phyloP scores from a whole-genome alignment of 2,888 invertebrate species.

The Acleris holmiana region DNA sequence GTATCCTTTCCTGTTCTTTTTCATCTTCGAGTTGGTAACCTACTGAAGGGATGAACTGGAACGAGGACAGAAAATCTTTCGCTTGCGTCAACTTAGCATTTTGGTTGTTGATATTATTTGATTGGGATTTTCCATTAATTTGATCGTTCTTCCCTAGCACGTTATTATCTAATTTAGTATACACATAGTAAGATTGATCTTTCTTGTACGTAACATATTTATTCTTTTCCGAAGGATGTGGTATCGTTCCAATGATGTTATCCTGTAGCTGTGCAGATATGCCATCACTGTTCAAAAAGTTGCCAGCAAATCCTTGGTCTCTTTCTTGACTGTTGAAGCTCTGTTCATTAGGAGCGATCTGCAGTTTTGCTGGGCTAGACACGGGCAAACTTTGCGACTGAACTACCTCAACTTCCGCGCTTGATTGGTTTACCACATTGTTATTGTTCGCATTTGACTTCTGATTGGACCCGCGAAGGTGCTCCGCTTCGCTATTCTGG shows the following conservation, averaged over 20 bases:
- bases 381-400: constrained; percentile 57
- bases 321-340: constrained; percentile 58
- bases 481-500: constrained; percentile 44
- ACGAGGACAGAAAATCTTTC: constrained; percentile 52
- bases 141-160: constrained; percentile 44
- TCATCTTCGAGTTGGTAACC: constrained; percentile 68
- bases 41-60: constrained; percentile 70
- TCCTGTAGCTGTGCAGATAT: constrained; percentile 74
- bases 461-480: constrained; percentile 43
- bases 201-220: constrained; percentile 73
- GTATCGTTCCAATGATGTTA: constrained; percentile 71
- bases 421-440: constrained; percentile 48
- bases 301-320: constrained; percentile 47
- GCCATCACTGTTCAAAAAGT: constrained; percentile 60
- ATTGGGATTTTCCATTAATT: constrained; percentile 42
- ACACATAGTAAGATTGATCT: constrained; percentile 72
- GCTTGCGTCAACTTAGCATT: constrained; percentile 47
- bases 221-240: constrained; percentile 69
- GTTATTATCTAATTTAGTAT: constrained; percentile 62
- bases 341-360: constrained; percentile 54
- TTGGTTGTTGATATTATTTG: constrained; percentile 40
- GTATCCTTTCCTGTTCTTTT: constrained; percentile 64
- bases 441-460: constrained; percentile 43
- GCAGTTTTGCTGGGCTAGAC: constrained; percentile 53
- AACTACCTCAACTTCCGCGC: constrained; percentile 61